Percentiles rank a stretch among this genome's conserved stretches.
Evolutionary conservation across 2,113 vertebrate genomes (phyloP).

Genomic region (Petrocephalus zakoni): DNA sequence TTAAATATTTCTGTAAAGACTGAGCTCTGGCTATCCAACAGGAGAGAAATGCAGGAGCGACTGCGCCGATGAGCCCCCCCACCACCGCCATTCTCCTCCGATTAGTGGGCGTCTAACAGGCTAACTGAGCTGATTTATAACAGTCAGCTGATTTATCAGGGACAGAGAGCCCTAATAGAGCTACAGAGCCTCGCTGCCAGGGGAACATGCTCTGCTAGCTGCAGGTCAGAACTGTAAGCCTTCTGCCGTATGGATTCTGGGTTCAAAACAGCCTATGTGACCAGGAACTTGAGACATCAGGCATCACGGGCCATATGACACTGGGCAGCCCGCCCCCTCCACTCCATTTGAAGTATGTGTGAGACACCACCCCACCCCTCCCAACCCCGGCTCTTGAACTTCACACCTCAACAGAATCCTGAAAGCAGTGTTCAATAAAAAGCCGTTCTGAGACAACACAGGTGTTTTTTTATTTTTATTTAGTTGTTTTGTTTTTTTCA

Average conservation of each 20-base stretch:
- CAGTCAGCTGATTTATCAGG: background rate
- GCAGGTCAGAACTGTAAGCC: background rate
- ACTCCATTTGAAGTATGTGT: background rate
- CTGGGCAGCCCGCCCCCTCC: background rate
- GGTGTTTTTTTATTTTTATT: conserved; percentile 35
- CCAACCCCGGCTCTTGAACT: background rate
- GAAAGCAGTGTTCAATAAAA: conserved; percentile 2
- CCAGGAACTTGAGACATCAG: background rate
- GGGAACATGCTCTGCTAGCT: background rate
- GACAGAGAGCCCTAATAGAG: too few species aligned
- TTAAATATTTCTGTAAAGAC: background rate
- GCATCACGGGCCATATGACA: background rate
- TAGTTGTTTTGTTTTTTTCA: conserved; percentile 48
- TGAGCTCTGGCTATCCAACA: background rate
- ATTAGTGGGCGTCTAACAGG: background rate
- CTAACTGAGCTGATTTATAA: background rate
- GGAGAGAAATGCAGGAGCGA: background rate
- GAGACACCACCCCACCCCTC: background rate
- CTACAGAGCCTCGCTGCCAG: too few species aligned
- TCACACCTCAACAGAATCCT: background rate
- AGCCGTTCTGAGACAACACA: conserved; percentile 24
- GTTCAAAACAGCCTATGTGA: background rate
- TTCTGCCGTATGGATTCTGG: background rate
- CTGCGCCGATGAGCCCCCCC: background rate
- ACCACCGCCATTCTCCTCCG: background rate